Evolutionary conservation across 2,113 vertebrate genomes (phyloP).

Genomic region (human): GRCh38 chr11:4024501-4025000

Average conservation of each 20-base stretch:
- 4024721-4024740: background rate
- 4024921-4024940: background rate
- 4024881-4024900: slow-evolving; percentile 9
- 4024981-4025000: slow-evolving; percentile 37
- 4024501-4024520: slow-evolving; percentile 37
- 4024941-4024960: slow-evolving; percentile 22
- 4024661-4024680: background rate
- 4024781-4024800: background rate
- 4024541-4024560: slow-evolving; percentile 8
- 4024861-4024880: background rate
- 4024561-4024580: slow-evolving; percentile 45
- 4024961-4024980: background rate
- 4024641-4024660: background rate
- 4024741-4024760: slow-evolving; percentile 52
- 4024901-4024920: slow-evolving; percentile 11
- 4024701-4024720: background rate
- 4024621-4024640: background rate
- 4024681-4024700: background rate
- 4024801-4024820: slow-evolving; percentile 35
- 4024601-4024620: background rate
- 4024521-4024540: slow-evolving; percentile 12
- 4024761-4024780: background rate
- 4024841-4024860: background rate
- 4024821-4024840: background rate
- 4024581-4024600: background rate